These are phyloP conservation scores for Cygnus atratus DNA, from an alignment of 2,113 vertebrate genomes.

Conservation along the genomic window DNA sequence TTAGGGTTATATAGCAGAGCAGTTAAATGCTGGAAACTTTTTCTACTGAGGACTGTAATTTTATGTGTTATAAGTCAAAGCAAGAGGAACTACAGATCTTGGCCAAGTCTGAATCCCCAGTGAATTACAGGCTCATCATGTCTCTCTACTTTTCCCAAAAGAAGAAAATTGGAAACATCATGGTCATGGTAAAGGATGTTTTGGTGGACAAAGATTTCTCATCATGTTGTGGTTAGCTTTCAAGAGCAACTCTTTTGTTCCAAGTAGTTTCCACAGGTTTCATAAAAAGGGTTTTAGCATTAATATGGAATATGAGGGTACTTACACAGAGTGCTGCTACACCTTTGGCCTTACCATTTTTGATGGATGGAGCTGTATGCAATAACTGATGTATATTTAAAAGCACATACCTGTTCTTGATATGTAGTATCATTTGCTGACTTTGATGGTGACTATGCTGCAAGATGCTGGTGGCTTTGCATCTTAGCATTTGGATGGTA, in stretches of 20 bases:
- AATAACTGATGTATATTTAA: neutral
- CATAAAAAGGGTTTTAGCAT: neutral
- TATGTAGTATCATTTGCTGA: neutral
- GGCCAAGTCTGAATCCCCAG: neutral
- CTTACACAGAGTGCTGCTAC: neutral
- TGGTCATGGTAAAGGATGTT: fast-evolving
- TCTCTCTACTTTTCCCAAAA: neutral
- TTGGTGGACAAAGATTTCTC: neutral
- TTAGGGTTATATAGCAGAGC: neutral
- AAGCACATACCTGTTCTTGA: neutral
- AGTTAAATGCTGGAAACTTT: neutral
- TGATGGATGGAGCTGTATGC: neutral
- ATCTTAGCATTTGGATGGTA: neutral
- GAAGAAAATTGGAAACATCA: neutral
- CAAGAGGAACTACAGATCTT: neutral
- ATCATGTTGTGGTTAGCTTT: neutral
- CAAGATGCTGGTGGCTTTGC: neutral
- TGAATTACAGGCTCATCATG: neutral
- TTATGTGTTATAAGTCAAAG: neutral
- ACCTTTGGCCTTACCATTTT: neutral
- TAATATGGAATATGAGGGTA: neutral
- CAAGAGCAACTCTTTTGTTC: neutral
- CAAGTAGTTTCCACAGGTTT: neutral
- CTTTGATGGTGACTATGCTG: neutral
- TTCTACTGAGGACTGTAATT: neutral